Percentiles rank a stretch among this genome's conserved stretches.
phyloP scores from a whole-genome alignment of 1,140 invertebrate species.

The Carcinoscorpius rotundicauda region DNA sequence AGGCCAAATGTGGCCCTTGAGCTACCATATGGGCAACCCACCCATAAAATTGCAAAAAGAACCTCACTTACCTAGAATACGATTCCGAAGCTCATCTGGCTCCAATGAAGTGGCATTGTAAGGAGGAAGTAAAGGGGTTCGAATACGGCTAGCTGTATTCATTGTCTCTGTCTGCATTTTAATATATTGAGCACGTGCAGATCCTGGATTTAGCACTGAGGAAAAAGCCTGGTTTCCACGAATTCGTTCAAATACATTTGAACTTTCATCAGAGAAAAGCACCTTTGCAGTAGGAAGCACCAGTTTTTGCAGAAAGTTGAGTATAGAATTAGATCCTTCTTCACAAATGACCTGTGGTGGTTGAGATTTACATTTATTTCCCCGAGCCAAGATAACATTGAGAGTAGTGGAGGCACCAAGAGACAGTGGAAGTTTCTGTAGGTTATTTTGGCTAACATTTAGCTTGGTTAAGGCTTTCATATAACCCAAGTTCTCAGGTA shows the following conservation, averaged over 20 bases:
- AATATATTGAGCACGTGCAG: constrained; percentile 32
- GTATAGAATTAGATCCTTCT: constrained; percentile 29
- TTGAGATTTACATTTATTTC: constrained; percentile 27
- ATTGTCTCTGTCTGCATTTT: constrained; percentile 34
- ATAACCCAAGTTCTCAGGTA: constrained; percentile 30
- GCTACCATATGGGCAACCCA: too few species aligned
- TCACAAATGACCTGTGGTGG: constrained; percentile 32
- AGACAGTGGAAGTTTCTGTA: constrained; percentile 29
- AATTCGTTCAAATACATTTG: constrained; percentile 30
- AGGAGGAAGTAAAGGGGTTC: constrained; percentile 33
- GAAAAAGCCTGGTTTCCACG: constrained; percentile 30
- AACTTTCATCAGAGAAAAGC: constrained; percentile 13
- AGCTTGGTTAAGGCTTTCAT: constrained; percentile 31
- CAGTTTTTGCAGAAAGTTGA: constrained; percentile 29
- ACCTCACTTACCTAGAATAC: constrained; percentile 29
- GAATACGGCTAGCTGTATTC: constrained; percentile 32
- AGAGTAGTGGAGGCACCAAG: constrained; percentile 27
- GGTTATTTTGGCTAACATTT: constrained; percentile 32
- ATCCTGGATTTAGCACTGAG: constrained; percentile 31
- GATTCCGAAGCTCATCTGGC: constrained; percentile 29
- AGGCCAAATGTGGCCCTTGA: too few species aligned
- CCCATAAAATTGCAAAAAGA: too few species aligned
- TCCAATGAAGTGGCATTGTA: constrained; percentile 27
- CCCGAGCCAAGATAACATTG: constrained; percentile 27
- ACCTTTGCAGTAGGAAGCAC: constrained; percentile 6